Base-by-base conservation (phyloP, 2,888 invertebrate genomes). In the Cryptophagus acutangulus region DNA sequence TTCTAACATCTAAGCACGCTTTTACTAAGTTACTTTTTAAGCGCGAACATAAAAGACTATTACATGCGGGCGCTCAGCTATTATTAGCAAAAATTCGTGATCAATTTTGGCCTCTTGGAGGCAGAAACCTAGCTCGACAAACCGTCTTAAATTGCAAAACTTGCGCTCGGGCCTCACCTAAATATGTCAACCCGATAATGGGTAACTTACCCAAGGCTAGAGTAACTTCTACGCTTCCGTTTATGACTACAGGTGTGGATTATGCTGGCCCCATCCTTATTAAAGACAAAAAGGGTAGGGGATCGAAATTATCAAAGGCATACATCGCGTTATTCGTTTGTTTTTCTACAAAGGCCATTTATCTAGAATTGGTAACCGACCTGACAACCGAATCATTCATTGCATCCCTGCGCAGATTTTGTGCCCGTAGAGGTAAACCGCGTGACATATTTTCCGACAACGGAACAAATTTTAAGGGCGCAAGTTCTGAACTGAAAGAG, bases 91-190 rank as follows among this genome's bases (percentile, higher is more conserved):
- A n/a, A n/a, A 25, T 51, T 10, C 38, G 50, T 17, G 40, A 48
- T 25, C 29, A 40, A 40, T 57, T 40, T 43, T 59, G 59, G 57
- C 45, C 49, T 1, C 38, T 58, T 2, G 33, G 40, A 36, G 36
- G 40, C 12, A 28, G 36, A 33, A 8, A 35, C n/a, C 8, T 13
- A 14, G 17, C 33, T 2, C 40, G 41, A 36, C 17, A 20, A 9
- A 18, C 37, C 2, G 18, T 37, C 13, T 18, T 17, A 16, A 36
- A 33, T 8, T 45, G 45, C 25, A 20, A 24, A 4, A 33, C 13
- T 14, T 45, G 45, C 33, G 28, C 20, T 35, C 31, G 42, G 12
- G 43, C 39, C 16, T 33, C 17, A 17, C 36, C 45, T 9, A 25
- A 36, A 34, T 17, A 25, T 1, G 20, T 17, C 13, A 15, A 37